Evolutionary conservation across 2,113 vertebrate genomes (phyloP), one percentile per base, ranked within the genome.

Genomic region (Microtus pennsylvanicus): DNA sequence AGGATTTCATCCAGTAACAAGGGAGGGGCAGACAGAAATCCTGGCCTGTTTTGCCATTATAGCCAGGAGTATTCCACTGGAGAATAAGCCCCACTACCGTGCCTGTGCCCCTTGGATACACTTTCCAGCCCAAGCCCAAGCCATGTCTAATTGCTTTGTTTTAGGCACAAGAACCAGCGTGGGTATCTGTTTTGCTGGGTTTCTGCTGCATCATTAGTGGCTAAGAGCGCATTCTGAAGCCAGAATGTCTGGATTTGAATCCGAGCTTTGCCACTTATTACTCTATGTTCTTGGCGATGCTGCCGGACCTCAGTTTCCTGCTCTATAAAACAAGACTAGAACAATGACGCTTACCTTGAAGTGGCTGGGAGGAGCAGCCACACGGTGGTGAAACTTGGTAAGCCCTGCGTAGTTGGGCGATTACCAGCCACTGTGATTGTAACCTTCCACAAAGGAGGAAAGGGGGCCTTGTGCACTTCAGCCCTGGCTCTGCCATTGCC

Each of bases 401-500:
- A 19, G 50, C 22, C 38, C 13, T 50, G 30, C 2, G 10, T 26
- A 10, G n/a, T 26, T 26, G 38, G 28, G 55, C 12, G 1, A 0
- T 33, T 9, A 4, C 21, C 21, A 11, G 7, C 14, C 45, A 3
- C 1, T 14, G 19, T 10, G 21, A 42, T 35, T 7, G 2, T 61
- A 83, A 35, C 75, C n/a, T 65, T 7, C 42, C 16, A 9, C 12
- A 5, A 35, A 52, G 33, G 55, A 58, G 24, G 61, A 38, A 70
- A 45, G 16, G 58, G 47, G 26, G 21, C 35, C 67, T 67, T 81
- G 5, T 42, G n/a, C 16, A 19, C 50, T 35, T 33, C 3, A 76
- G 35, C 11, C 1, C 42, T 87, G 52, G 45, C 11, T 55, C 52
- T 65, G 22, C 67, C 42, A 12, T 47, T 19, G 0, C 86, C 21